Percentiles rank a stretch among this genome's conserved stretches.
phyloP scores from a whole-genome alignment of 2,797 vertebrate species.

The Eurystomus glaucurus region DNA sequence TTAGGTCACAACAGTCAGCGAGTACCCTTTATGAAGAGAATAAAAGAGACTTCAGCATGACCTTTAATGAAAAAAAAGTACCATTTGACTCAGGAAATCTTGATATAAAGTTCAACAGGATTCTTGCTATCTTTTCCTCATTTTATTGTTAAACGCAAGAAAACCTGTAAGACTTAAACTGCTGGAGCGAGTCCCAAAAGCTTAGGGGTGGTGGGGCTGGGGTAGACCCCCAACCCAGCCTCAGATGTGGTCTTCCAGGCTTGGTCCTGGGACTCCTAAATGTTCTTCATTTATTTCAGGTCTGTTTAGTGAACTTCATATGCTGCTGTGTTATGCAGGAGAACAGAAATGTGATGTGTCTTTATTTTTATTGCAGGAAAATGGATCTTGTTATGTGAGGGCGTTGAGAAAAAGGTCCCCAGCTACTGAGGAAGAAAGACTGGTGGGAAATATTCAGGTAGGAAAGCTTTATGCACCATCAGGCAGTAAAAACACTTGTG shows the following conservation, averaged over 20 bases:
- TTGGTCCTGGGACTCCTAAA: background rate
- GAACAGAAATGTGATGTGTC: background rate
- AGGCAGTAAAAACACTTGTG: background rate
- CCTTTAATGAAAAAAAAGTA: background rate
- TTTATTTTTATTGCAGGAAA: conserved; percentile 70
- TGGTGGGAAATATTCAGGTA: conserved; percentile 55
- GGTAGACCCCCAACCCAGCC: background rate
- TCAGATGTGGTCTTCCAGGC: background rate
- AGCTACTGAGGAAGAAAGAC: conserved; percentile 34
- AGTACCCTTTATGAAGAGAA: conserved; percentile 12
- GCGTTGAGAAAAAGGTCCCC: background rate
- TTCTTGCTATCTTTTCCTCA: background rate
- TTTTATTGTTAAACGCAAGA: background rate
- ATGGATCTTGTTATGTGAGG: conserved; percentile 71
- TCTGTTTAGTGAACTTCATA: background rate
- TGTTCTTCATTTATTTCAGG: background rate
- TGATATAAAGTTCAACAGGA: background rate
- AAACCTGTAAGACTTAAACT: background rate
- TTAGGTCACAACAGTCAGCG: background rate
- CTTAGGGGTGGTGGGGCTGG: background rate
- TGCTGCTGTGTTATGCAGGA: background rate
- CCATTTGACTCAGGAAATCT: background rate
- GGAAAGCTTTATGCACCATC: background rate
- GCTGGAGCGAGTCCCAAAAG: background rate
- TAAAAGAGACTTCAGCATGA: conserved; percentile 11